Evolutionary conservation across 2,113 vertebrate genomes (phyloP), one percentile per base, ranked within the genome.

Genomic region (Nymphicus hollandicus): DNA sequence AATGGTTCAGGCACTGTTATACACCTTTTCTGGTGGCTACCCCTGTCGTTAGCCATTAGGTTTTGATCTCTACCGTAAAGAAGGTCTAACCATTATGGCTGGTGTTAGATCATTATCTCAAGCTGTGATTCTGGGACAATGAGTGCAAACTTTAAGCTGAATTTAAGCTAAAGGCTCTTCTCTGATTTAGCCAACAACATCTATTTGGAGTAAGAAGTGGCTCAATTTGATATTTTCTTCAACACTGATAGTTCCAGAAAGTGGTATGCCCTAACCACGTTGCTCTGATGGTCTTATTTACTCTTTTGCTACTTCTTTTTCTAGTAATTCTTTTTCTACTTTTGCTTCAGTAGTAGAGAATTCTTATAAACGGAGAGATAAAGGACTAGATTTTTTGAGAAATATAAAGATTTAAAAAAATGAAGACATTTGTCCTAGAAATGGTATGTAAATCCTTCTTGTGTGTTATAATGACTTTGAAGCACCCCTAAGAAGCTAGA

Each of bases 371-470:
- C 41, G 65, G 29, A 65, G n/a, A 93, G 17, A 37, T 74, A 2
- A 13, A 56, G 50, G 83, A 39, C 6, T 58, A 79, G 72, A 86
- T 79, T 73, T 37, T 91, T 60, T 71, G 70, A 66, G 65, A 91
- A 94, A 97, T 93, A 95, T 69, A 35, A 86, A 93, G 60, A 69
- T 44, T 94, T 79, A 43, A 82, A 93, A 93, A 92, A 86, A 64
- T 64, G 8, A 43, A 61, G 2, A 28, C 3, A 3, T 47, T 79
- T 76, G 27, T 77, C 68, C 84, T 93, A 77, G 79, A 96, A 92
- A 88, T 9, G 9, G 3, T 7, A 14, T 10, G 2, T 46, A 61
- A 71, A 4, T 52, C 8, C 18, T 7, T 68, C 37, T n/a, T 76
- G 23, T 82, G 65, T 90, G 37, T 96, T 97, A 7, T 93, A 94